Evolutionary conservation across 2,888 invertebrate genomes (phyloP).

Genomic region (Hofmannophila pseudospretella): DNA sequence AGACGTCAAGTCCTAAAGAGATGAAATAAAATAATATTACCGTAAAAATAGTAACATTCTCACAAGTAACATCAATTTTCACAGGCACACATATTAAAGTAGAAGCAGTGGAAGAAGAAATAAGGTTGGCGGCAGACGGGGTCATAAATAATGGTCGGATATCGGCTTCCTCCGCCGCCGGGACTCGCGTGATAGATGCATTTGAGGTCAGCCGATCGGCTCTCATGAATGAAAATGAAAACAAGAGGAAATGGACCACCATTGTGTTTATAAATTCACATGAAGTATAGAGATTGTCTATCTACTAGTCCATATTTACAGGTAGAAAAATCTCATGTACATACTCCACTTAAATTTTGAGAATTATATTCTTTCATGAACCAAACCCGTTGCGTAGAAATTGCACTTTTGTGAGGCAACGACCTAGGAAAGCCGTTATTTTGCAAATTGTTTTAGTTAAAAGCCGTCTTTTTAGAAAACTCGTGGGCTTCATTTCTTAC

Average conservation of each 20-base stretch:
- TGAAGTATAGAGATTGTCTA: neutral
- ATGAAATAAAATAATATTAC: too few relatives aligned
- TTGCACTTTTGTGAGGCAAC: too few relatives aligned
- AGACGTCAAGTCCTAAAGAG: too few relatives aligned
- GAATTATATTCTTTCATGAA: too few relatives aligned
- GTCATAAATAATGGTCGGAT: conserved; percentile 49
- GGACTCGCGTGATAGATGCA: conserved; percentile 40
- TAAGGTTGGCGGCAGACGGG: conserved; percentile 35
- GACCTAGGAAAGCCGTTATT: too few relatives aligned
- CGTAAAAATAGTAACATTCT: neutral
- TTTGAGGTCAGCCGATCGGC: conserved; percentile 15
- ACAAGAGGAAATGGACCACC: neutral
- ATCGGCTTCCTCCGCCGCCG: conserved; percentile 50
- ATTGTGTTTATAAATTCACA: conserved; percentile 2
- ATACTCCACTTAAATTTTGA: too few relatives aligned
- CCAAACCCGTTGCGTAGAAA: too few relatives aligned
- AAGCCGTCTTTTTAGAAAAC: too few relatives aligned
- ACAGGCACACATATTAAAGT: neutral
- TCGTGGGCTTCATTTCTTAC: too few relatives aligned
- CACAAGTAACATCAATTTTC: conserved; percentile 2
- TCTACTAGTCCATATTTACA: too few relatives aligned
- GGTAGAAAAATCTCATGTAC: too few relatives aligned
- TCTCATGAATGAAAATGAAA: conserved; percentile 8
- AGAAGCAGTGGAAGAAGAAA: conserved; percentile 6
- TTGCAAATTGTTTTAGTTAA: too few relatives aligned